Evolutionary conservation across 92 coral and sea anemone genomes (phyloP).

Genomic region (Montipora capitata): DNA sequence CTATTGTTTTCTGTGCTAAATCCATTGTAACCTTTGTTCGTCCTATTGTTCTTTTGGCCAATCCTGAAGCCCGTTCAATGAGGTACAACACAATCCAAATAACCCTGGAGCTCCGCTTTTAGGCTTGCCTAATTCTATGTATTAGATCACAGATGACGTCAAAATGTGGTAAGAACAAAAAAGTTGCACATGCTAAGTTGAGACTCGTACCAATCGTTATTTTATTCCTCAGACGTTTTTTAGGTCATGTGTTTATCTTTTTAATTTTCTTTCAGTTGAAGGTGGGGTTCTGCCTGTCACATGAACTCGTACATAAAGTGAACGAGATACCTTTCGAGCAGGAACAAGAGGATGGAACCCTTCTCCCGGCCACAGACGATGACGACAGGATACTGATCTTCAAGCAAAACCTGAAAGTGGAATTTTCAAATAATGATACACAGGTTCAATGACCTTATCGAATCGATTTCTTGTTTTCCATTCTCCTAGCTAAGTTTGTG

Average conservation of each 20-base stretch:
- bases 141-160: too few species aligned
- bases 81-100: too few species aligned
- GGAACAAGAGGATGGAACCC: conserved; percentile 63
- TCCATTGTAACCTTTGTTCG: too few species aligned
- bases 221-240: background rate
- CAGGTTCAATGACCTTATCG: conserved; percentile 71
- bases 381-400: conserved; percentile 84
- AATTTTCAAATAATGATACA: conserved; percentile 85
- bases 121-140: too few species aligned
- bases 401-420: conserved; percentile 79
- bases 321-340: conserved; percentile 59
- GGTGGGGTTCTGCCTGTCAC: conserved; percentile 83
- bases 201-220: background rate
- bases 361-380: conserved; percentile 41
- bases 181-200: background rate
- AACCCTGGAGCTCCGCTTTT: too few species aligned
- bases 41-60: too few species aligned
- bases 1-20: too few species aligned
- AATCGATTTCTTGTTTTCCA: background rate
- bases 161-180: too few species aligned
- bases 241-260: background rate
- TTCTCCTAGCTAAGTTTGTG: too few species aligned
- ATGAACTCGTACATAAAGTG: conserved; percentile 78
- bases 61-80: too few species aligned
- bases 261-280: conserved; percentile 60